Base-by-base conservation (phyloP, 2,113 vertebrate genomes). In the Thamnaconus septentrionalis region DNA sequence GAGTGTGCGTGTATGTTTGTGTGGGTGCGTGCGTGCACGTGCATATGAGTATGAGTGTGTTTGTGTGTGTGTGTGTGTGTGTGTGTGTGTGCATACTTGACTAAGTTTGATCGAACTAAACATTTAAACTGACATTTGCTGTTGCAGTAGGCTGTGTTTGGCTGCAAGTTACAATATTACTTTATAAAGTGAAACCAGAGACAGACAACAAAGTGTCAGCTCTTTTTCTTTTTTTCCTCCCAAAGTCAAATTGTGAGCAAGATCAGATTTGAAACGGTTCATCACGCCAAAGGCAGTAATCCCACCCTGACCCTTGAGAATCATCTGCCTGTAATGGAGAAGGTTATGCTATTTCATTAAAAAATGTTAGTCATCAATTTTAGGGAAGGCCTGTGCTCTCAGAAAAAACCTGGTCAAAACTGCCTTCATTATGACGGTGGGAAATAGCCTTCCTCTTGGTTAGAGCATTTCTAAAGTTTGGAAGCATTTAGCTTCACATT, bases 41-140 rank as follows among this genome's bases (percentile, higher is more conserved):
- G 18, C 18, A 31, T 31, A 31, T 31, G 18, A 31, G 18, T 31
- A 31, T 31, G 18, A 31, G 18, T 31, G 18, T n/a, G n/a, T n/a
- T n/a, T n/a, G n/a, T 50, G 10, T 18, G 43, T 61, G 31, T 59
- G 52, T 49, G 49, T 12, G 12, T 43, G 56, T 44, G 39, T 10
- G 41, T 9, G 8, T 10, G 5, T 5, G 8, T 64, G 45, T 60
- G 6, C 52, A 42, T 52, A 50, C 41, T 59, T 64, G 51, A 51
- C 62, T 52, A 49, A 83, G 53, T 80, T 79, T 75, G 51, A 77
- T 73, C 40, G 53, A 11, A 62, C 67, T 69, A 71, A 81, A 81
- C 65, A 66, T 77, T 12, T 60, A 75, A 74, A 70, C 52, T 66
- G 71, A 76, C 66, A 69, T 84, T 78, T 73, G 50, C 61, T 66